Conservation (phyloP, 2,797 vertebrate species). For the Muscicapa comitata region DNA sequence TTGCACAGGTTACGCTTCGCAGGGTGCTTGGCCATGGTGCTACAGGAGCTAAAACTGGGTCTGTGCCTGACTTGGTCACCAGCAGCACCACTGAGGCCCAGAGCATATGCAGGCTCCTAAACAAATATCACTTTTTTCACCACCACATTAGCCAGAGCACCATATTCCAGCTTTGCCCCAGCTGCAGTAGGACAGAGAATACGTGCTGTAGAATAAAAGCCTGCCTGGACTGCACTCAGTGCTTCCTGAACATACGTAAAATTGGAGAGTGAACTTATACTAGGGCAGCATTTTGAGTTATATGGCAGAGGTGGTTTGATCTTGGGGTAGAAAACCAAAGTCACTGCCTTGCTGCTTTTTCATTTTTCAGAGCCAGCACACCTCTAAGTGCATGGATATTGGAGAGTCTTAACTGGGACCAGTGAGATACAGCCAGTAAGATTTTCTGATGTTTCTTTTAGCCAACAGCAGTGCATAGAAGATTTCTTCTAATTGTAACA, state of each 20-base stretch:
- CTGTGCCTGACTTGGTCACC: neutral
- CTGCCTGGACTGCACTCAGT: rapidly evolving
- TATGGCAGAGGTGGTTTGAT: neutral
- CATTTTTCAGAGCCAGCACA: neutral
- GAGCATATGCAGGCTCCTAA: neutral
- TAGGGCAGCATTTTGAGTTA: neutral
- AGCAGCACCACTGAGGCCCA: neutral
- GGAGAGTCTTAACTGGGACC: neutral
- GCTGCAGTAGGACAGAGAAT: neutral
- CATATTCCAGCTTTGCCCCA: neutral
- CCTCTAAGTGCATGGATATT: neutral
- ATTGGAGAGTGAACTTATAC: neutral
- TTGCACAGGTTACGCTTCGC: rapidly evolving
- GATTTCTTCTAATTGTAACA: neutral
- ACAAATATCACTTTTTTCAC: neutral
- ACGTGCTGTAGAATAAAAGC: neutral
- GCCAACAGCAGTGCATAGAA: neutral
- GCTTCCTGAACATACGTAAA: neutral
- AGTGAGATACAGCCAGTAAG: neutral
- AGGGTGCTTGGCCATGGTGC: neutral
- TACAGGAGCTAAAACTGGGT: neutral
- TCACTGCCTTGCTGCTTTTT: neutral
- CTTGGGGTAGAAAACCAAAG: neutral
- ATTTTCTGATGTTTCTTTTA: neutral
- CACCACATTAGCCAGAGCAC: neutral